phyloP scores from a whole-genome alignment of 1,140 invertebrate species.

The Halyomorpha halys region DNA sequence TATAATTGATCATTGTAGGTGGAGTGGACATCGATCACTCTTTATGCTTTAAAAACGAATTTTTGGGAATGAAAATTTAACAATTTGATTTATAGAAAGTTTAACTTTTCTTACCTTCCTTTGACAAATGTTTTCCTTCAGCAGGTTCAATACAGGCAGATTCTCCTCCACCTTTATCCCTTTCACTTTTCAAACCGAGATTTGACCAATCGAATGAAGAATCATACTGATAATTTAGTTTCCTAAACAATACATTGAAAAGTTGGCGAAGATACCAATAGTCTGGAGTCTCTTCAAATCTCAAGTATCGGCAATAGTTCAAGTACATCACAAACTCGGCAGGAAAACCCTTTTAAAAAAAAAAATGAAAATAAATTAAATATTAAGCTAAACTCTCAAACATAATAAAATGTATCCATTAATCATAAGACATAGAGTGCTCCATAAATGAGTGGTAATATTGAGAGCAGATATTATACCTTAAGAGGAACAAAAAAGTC shows the following conservation, averaged over 20 bases:
- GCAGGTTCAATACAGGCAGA: not conserved
- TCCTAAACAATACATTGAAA: conserved; percentile 97
- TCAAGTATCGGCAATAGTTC: conserved; percentile 89
- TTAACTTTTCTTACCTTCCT: not conserved
- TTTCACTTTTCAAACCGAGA: conserved; percentile 81
- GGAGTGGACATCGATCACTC: too few species aligned
- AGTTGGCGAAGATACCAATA: conserved; percentile 97
- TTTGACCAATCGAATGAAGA: conserved; percentile 99
- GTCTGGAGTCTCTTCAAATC: conserved; percentile 93
- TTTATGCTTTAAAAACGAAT: too few species aligned
- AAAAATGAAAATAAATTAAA: too few species aligned
- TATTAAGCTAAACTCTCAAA: too few species aligned
- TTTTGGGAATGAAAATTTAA: too few species aligned
- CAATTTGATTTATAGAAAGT: not conserved
- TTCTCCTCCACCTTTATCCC: conserved; percentile 22
- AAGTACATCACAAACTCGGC: conserved; percentile 98
- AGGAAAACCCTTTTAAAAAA: conserved; percentile 64
- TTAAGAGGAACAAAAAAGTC: too few species aligned
- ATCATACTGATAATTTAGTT: conserved; percentile 97
- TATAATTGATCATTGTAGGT: too few species aligned
- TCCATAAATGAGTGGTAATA: too few species aligned
- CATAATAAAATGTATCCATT: too few species aligned
- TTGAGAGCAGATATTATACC: too few species aligned
- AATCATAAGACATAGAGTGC: too few species aligned
- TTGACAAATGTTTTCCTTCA: not conserved